Evolutionary conservation across 2,113 vertebrate species (phyloP), one percentile per base, ranked within the genome.

Genomic region (Sinocyclocheilus grahami): DNA sequence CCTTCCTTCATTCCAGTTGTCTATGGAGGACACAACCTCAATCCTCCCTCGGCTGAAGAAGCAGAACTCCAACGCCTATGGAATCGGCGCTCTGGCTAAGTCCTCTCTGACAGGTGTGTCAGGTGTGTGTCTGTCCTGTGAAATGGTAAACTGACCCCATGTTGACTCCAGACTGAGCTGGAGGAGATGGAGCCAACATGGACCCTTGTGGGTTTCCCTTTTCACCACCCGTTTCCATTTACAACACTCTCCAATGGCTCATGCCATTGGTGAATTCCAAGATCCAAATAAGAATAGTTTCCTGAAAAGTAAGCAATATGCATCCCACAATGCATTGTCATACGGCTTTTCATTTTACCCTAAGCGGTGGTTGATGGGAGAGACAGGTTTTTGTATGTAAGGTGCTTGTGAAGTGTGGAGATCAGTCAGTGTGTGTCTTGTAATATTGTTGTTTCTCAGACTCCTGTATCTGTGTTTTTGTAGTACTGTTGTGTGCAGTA

Each of bases 1-100:
- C 86, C 87, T 88, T 88, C 79, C 90, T 83, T 89, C 91, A 90
- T 92, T 95, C 88, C 91, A 99, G 98, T 96, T 99, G 85, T 99
- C 98, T 90, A 99, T 99, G 97, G 98, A 99, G 94, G 98, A 99
- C 92, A 99, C 98, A 82, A 99, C 97, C 80, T 99, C 98, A 89
- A 99, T 99, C 91, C 96, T 99, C 85, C 98, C 98, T 53, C 97
- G 97, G 90, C 95, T 99, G 91, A 99, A 99, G 92, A 99, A 98
- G 93, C 95, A 97, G 90, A 97, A 96, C 92, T 97, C 98, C 86
- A 98, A 99, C 84, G 96, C 97, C 86, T 99, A 99, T 80, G 97
- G 98, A 93, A 99, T 99, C 89, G 98, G 98, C 77, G 98, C 98
- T 94, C 95, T 99, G 95, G 98, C 98, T 95, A 99, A 99, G 93